Evolutionary conservation across 2,797 vertebrate genomes (phyloP), one percentile per base, ranked within the genome.

Genomic region (Helostoma temminkii): DNA sequence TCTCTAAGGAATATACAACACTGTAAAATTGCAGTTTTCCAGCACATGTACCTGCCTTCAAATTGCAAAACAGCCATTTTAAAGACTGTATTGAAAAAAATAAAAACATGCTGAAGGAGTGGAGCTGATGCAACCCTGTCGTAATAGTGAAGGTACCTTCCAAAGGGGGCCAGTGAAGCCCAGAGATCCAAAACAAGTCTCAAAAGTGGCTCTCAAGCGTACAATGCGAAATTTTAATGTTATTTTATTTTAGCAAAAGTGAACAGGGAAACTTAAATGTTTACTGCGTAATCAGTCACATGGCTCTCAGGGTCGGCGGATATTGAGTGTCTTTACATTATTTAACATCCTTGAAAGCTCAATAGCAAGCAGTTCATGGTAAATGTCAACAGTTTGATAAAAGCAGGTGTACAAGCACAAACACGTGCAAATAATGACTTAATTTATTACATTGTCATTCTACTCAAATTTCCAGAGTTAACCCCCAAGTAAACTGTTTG

Each of bases 91-190:
- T n/a, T n/a, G n/a, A n/a, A n/a, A n/a, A n/a, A n/a, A 59, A 41
- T 42, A 30, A 67, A 41, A 37, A 56, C 65, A 52, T 41, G 50
- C 21, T 57, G 18, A 11, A 43, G 50, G 37, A 37, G 46, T 7
- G 39, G 42, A 16, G 54, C 56, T 91, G 89, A 89, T 81, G 89
- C 74, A 91, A 92, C 77, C 7, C 1, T 81, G 76, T 68, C 7
- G 84, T 78, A 89, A 88, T 81, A 82, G 72, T n/a, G n/a, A n/a
- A n/a, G n/a, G n/a, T n/a, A n/a, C n/a, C n/a, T n/a, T n/a, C n/a
- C n/a, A n/a, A n/a, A n/a, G n/a, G 11, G n/a, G 19, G 12, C 8
- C 19, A 32, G 21, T n/a, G 46, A 49, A 25, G 19, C 25, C 0
- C 32, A 15, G 15, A 19, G 5, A n/a, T 11, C 58, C 15, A 32